Evolutionary conservation across 2,113 vertebrate genomes (phyloP).

Genomic region (Ivindomyrus marchei): DNA sequence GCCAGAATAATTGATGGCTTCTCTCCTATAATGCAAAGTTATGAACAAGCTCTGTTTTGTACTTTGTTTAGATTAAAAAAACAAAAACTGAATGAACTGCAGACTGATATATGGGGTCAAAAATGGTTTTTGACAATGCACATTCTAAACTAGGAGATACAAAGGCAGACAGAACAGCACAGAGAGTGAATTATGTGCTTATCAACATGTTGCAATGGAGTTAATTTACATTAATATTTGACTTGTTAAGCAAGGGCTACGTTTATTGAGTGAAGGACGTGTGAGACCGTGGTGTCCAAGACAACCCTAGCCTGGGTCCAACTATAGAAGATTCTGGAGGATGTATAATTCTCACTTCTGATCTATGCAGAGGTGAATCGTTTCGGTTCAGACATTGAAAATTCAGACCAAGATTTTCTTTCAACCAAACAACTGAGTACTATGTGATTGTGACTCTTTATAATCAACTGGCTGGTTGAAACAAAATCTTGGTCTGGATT

Average conservation of each 20-base stretch:
- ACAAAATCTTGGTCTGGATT: no score
- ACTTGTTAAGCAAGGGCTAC: neutral
- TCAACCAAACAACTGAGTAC: neutral
- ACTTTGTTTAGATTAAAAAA: neutral
- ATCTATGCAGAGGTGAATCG: neutral
- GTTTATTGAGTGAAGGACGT: neutral
- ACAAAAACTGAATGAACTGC: conserved; percentile 2
- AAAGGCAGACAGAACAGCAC: neutral
- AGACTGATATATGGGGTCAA: neutral
- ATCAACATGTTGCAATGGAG: neutral
- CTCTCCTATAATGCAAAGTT: conserved; percentile 1
- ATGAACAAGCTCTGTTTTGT: conserved; percentile 9
- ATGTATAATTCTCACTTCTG: neutral
- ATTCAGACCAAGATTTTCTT: neutral
- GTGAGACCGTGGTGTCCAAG: neutral
- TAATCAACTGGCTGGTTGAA: neutral
- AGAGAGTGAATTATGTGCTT: neutral
- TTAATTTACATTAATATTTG: neutral
- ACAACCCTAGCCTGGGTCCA: neutral
- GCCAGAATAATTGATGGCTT: conserved; percentile 3
- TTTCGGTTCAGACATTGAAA: neutral
- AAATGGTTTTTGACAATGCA: neutral
- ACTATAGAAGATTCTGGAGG: neutral
- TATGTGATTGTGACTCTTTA: neutral
- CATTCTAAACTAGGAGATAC: neutral